phyloP scores from a whole-genome alignment of 2,113 vertebrate species.

The Osmerus eperlanus region DNA sequence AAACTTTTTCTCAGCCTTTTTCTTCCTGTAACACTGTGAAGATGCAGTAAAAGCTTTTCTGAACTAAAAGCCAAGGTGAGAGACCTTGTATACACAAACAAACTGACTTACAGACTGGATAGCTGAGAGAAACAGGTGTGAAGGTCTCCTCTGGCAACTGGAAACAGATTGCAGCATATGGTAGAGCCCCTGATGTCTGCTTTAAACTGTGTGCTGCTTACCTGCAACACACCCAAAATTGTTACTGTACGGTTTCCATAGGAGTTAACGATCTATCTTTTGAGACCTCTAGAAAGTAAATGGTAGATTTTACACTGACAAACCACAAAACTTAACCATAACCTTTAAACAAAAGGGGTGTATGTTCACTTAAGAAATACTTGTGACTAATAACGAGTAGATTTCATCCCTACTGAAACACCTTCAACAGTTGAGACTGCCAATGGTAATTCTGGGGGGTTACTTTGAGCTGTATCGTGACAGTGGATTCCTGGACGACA shows the following conservation, averaged over 20 bases:
- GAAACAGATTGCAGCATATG: slow-evolving; percentile 56
- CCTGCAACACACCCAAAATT: slow-evolving; percentile 39
- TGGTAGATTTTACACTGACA: no score
- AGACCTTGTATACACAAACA: background rate
- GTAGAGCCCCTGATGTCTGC: slow-evolving; percentile 34
- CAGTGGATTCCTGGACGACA: slow-evolving; percentile 4
- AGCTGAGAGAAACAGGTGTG: slow-evolving; percentile 60
- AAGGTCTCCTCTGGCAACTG: slow-evolving; percentile 44
- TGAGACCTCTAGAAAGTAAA: background rate
- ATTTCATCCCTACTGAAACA: no score
- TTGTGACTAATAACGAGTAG: no score
- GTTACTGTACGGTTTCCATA: background rate
- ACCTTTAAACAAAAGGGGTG: no score
- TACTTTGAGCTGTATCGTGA: background rate
- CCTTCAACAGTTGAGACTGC: no score
- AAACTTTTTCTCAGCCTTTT: no score
- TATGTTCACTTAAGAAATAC: no score
- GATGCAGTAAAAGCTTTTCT: background rate
- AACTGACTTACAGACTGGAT: slow-evolving; percentile 35
- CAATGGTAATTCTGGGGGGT: no score
- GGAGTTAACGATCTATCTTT: background rate
- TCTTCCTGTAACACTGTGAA: no score
- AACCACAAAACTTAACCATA: no score
- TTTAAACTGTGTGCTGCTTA: slow-evolving; percentile 40
- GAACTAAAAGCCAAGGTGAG: background rate